Evolutionary conservation across 2,888 invertebrate species (phyloP).

Genomic region (Lycocerus yunnanus): DNA sequence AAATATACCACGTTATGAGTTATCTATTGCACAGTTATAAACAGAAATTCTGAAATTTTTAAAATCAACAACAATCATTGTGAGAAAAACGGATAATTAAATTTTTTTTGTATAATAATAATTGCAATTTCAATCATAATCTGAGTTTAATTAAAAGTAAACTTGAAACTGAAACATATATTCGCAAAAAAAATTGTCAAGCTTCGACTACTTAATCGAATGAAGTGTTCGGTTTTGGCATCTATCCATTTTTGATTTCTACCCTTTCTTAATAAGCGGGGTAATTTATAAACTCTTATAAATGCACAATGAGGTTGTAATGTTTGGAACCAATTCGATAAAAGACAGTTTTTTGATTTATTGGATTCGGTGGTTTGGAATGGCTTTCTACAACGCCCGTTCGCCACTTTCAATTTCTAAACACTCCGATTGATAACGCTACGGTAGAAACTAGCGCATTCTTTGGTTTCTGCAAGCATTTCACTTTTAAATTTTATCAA

Average conservation of each 20-base stretch:
- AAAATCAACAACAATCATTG: not conserved
- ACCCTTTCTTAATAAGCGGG: not conserved
- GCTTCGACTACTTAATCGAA: not conserved
- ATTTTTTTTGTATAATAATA: not conserved
- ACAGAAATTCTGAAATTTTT: not conserved
- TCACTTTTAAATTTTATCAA: too few species aligned
- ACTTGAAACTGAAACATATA: not conserved
- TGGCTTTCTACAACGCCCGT: too few species aligned
- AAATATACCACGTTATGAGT: not conserved
- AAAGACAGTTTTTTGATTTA: too few species aligned
- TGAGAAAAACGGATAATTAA: not conserved
- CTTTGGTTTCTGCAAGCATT: too few species aligned
- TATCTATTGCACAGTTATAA: not conserved
- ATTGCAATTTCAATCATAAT: too few species aligned
- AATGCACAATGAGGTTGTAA: too few species aligned
- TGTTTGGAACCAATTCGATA: too few species aligned
- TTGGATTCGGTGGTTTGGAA: too few species aligned
- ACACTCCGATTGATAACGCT: too few species aligned
- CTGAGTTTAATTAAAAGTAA: not conserved
- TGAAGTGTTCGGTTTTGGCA: not conserved
- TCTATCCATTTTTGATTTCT: not conserved
- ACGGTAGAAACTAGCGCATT: too few species aligned
- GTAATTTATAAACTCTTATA: not conserved
- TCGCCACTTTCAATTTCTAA: too few species aligned
- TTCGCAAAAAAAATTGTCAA: not conserved